Conservation (phyloP, 2,113 vertebrate species). For the Lepisosteus osseus region DNA sequence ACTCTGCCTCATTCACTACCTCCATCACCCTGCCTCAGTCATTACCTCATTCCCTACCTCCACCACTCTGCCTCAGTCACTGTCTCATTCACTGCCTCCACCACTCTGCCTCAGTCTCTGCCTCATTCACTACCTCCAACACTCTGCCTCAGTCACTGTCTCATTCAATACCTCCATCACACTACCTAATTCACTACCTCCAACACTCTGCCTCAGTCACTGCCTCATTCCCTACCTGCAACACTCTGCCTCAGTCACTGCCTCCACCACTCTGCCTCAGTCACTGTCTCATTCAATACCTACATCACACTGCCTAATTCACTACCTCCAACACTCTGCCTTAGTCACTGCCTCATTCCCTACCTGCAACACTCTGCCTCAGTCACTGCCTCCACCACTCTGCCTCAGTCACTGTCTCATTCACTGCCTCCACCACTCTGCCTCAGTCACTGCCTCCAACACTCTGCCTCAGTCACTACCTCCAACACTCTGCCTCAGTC, state of each 20-base stretch:
- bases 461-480: not conserved
- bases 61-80: not conserved
- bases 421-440: not conserved
- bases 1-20: not conserved
- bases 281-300: too few relatives aligned
- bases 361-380: too few relatives aligned
- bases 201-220: too few relatives aligned
- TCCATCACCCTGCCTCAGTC: not conserved
- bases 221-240: not conserved
- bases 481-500: not conserved
- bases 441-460: not conserved
- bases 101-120: too few relatives aligned
- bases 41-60: not conserved
- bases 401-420: not conserved
- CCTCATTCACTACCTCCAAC: too few relatives aligned
- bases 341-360: too few relatives aligned
- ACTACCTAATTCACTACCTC: too few relatives aligned
- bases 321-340: too few relatives aligned
- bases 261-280: not conserved
- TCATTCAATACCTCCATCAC: too few relatives aligned
- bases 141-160: too few relatives aligned
- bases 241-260: not conserved
- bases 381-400: too few relatives aligned
- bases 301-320: too few relatives aligned
- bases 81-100: not conserved